Base-by-base conservation (phyloP, 2,888 invertebrate species). In the Xestia xanthographa region DNA sequence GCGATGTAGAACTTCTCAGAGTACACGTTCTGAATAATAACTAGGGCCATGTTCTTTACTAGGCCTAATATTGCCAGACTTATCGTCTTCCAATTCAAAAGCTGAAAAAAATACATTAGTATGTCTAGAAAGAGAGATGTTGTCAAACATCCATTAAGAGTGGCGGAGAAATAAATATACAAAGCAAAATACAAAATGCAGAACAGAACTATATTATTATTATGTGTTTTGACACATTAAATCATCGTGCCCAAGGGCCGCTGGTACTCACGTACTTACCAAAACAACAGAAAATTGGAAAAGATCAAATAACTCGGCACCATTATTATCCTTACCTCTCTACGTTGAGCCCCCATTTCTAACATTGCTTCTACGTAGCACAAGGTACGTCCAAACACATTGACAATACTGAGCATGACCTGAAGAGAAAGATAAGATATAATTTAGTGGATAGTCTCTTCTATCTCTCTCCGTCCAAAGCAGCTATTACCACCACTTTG, bases 1-100 rank as follows among this genome's bases (percentile, higher is more conserved):
- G 56, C 58, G 1, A 71, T 65, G 56, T 79, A 79, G 50, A 77
- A 79, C 34, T 79, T 77, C 34, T 79, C 79, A 22, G 62, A 58
- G 45, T 29, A 65, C 2, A 77, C 22, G 12, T 63, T 72, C 8
- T 58, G 77, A 12, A 43, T 58, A 0, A 71, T 26, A 17, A 72
- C 41, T 9, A 79, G 26, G 8, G 50, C 3, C 34, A 56, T 56
- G 41, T 71, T 45, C 2, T 79, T 79, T 3, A 4, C 12, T 20
- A 73, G 8, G 62, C 74, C 43, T 1, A 48, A 4, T 11, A 41
- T 20, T 26, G 14, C 11, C 20, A 71, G 0, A 62, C 14, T 9
- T 1, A 11, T 0, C 6, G 2, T 2, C 20, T 38, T 62, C 48
- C 60, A 62, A 43, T 50, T 1, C 0, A 6, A 1, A n/a, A 5